Base-by-base conservation (phyloP, 2,888 invertebrate species). In the Phanerotoma sp. region DNA sequence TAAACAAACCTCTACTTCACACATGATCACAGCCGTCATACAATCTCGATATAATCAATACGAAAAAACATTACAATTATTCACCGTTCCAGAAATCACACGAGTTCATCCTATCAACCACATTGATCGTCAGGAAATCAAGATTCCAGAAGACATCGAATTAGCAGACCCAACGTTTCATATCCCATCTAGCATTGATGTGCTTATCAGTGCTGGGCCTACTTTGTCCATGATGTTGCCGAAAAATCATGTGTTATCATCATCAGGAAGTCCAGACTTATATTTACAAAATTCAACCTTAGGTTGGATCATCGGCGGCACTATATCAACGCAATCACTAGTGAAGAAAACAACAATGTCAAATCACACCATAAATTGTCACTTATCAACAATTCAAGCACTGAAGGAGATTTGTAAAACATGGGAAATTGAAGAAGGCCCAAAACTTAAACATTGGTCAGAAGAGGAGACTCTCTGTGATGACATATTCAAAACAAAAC, bases 141-240 rank as follows among this genome's bases (percentile, higher is more conserved):
- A 37, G 20, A 50, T 53, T 22, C 32, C 53, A 6, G 6, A 18
- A 22, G 33, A 51, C 11, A 9, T 51, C 18, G 30, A 42, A 28
- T 21, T 58, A 16, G 58, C 61, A 6, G 54, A 58, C 38, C 58
- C 58, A 10, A 30, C 38, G 3, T 58, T 61, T 16, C 38, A 61
- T 11, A 45, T 52, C 11, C 56, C 61, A 10, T 48, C 38, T n/a
- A 35, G 40, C 11, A 25, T 58, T 13, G 49, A 58, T 11, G 30
- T 42, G 5, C 33, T 58, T 7, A 30, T 58, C 5, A 49, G 56
- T 15, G 51, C 54, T 13, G 54, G 56, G 16, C 15, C 48, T 9
- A 42, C 47, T 15, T 22, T 54, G 13, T 47, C 48, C 13, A 5
- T 30, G 13, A 18, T 48, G 3, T 7, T 41, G 25, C 20, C 44